A percentile compares a stretch with the other conserved stretches of the same genome.
phyloP scores from a whole-genome alignment of 2,797 vertebrate genomes.

The Lagodon rhomboides region DNA sequence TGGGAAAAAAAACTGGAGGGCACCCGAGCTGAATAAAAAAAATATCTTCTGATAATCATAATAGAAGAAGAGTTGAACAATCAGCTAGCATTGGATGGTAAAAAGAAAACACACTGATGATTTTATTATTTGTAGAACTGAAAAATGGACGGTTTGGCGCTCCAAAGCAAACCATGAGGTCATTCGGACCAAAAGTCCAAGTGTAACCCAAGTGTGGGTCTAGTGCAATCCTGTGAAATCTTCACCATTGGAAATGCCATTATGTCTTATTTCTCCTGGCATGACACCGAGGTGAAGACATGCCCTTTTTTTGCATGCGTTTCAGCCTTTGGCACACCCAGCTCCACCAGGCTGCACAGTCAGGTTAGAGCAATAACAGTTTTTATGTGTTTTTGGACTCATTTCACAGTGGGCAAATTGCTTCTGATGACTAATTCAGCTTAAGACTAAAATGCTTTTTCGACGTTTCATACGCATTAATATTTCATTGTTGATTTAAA shows the following conservation, averaged over 20 bases:
- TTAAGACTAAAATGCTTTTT: neutral
- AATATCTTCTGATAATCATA: constrained; percentile 13
- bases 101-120: neutral
- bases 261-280: neutral
- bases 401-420: neutral
- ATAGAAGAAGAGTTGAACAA: neutral
- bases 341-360: neutral
- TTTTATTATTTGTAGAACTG: neutral
- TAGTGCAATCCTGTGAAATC: constrained; percentile 3
- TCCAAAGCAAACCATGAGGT: neutral
- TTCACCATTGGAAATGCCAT: neutral
- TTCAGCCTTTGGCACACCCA: constrained; percentile 4
- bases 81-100: neutral
- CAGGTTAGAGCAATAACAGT: neutral
- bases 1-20: constrained; percentile 42
- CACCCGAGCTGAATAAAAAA: constrained; percentile 20
- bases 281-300: neutral
- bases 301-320: neutral
- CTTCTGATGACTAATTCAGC: neutral
- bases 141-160: neutral
- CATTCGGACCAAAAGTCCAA: neutral
- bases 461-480: too few species aligned
- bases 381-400: neutral
- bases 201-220: neutral
- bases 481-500: too few species aligned